phyloP scores from a whole-genome alignment of 2,888 invertebrate genomes.

The Agonopterix alstromeriana region DNA sequence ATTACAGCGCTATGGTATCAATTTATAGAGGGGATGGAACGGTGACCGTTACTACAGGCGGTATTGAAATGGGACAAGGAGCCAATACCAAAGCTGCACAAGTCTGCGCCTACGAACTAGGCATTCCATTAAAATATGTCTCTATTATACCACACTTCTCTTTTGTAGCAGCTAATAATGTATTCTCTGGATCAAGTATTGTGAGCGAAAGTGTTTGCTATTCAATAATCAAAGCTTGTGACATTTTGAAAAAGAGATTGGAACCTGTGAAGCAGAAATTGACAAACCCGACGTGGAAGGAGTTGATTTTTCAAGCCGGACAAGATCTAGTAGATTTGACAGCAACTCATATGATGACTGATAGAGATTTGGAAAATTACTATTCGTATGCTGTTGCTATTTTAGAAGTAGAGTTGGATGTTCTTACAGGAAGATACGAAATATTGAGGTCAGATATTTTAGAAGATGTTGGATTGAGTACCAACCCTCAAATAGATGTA shows the following conservation, averaged over 20 bases:
- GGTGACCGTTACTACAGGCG: slow-evolving; percentile 82
- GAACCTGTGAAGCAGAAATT: slow-evolving; percentile 68
- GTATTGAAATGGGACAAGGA: slow-evolving; percentile 87
- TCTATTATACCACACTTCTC: slow-evolving; percentile 77
- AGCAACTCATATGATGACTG: slow-evolving; percentile 77
- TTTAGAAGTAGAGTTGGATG: slow-evolving; percentile 81
- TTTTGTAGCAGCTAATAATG: slow-evolving; percentile 77
- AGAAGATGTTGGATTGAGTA: slow-evolving; percentile 81
- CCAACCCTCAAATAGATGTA: slow-evolving; percentile 81
- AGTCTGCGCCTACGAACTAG: slow-evolving; percentile 84
- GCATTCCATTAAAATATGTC: slow-evolving; percentile 79
- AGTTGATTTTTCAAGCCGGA: slow-evolving; percentile 74
- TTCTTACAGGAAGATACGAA: slow-evolving; percentile 81
- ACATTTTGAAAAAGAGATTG: slow-evolving; percentile 72
- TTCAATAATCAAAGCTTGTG: slow-evolving; percentile 77
- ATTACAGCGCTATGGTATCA: slow-evolving; percentile 77
- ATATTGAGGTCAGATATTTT: slow-evolving; percentile 78
- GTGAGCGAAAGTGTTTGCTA: slow-evolving; percentile 79
- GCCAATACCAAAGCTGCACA: slow-evolving; percentile 87
- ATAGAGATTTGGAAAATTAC: slow-evolving; percentile 68
- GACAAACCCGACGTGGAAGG: slow-evolving; percentile 74
- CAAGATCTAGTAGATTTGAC: slow-evolving; percentile 75
- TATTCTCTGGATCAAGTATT: slow-evolving; percentile 80
- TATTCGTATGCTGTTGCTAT: slow-evolving; percentile 77
- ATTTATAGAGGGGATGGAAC: slow-evolving; percentile 83